These are phyloP conservation scores for Cryptus viduatorius DNA, from an alignment of 2,888 invertebrate species.

Conservation along the genomic window DNA sequence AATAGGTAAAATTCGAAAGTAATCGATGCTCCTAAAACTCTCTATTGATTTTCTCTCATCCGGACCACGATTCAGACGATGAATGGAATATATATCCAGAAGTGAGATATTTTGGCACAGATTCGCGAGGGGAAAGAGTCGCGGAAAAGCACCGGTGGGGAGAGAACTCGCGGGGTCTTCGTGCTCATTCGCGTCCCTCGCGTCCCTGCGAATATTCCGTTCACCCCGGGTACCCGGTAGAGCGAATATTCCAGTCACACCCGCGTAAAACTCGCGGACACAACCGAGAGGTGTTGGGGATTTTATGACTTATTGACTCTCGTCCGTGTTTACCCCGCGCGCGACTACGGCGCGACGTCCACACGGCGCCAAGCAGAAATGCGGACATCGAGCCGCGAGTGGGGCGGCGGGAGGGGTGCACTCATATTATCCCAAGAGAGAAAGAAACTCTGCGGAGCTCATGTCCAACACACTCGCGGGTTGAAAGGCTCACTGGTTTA, in stretches of 20 bases:
- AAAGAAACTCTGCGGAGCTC: neutral
- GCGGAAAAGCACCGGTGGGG: neutral
- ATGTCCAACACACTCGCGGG: slow-evolving; percentile 23
- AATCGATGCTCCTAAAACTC: slow-evolving; percentile 46
- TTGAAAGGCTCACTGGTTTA: slow-evolving; percentile 17
- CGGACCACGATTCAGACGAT: slow-evolving; percentile 33
- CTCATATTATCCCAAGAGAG: slow-evolving; percentile 9
- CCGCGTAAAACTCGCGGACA: slow-evolving; percentile 62
- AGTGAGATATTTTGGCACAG: slow-evolving; percentile 67
- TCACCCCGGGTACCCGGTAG: slow-evolving; percentile 25
- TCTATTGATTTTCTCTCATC: slow-evolving; percentile 53
- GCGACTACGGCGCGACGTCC: slow-evolving; percentile 76
- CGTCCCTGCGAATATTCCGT: slow-evolving; percentile 61
- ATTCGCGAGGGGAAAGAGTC: slow-evolving; percentile 32
- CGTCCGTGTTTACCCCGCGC: slow-evolving; percentile 78
- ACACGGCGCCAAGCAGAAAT: slow-evolving; percentile 80
- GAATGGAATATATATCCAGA: slow-evolving; percentile 57
- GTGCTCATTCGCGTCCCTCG: slow-evolving; percentile 33
- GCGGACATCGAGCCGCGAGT: slow-evolving; percentile 77
- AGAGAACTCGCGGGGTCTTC: slow-evolving; percentile 34
- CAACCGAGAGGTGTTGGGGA: slow-evolving; percentile 72
- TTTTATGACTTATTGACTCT: slow-evolving; percentile 83
- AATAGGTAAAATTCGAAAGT: slow-evolving; percentile 2
- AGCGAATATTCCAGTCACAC: slow-evolving; percentile 46
- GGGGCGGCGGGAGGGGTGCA: no score